Conservation (phyloP, 2,113 vertebrate genomes). For the Herpailurus yagouaroundi region DNA sequence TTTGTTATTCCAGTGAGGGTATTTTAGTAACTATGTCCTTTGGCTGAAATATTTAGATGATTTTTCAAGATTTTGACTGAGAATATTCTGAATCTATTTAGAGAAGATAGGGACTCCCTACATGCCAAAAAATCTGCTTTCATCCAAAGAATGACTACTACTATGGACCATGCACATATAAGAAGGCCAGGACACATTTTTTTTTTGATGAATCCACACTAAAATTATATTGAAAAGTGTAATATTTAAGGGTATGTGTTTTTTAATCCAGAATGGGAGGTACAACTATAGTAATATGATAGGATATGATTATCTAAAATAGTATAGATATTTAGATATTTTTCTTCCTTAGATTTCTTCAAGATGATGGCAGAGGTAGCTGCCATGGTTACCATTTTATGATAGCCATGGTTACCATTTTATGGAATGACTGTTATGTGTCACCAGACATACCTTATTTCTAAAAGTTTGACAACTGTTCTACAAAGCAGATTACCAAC, state of each 20-base stretch:
- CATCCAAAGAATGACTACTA: not conserved
- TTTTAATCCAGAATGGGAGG: not conserved
- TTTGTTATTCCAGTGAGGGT: not conserved
- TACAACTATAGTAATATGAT: not conserved
- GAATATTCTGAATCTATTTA: not conserved
- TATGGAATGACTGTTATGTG: not conserved
- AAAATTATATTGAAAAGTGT: not conserved
- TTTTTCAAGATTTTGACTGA: slow-evolving; percentile 27
- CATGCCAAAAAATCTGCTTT: not conserved
- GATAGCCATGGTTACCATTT: not conserved
- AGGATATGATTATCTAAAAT: not conserved
- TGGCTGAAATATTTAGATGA: not conserved
- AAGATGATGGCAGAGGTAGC: not conserved
- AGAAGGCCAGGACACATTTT: not conserved
- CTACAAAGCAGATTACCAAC: slow-evolving; percentile 31
- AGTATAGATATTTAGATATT: not conserved
- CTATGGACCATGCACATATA: not conserved
- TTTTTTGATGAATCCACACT: not conserved
- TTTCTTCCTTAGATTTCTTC: not conserved
- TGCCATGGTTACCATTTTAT: not conserved
- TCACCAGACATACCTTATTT: not conserved
- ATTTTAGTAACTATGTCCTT: not conserved
- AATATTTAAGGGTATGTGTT: not conserved
- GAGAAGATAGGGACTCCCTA: not conserved
- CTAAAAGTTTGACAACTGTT: not conserved